A percentile compares a stretch with the other conserved stretches of the same genome.
These are phyloP conservation scores for Ptychobarbus kaznakovi DNA, from an alignment of 2,797 vertebrate genomes.

Conservation along the genomic window DNA sequence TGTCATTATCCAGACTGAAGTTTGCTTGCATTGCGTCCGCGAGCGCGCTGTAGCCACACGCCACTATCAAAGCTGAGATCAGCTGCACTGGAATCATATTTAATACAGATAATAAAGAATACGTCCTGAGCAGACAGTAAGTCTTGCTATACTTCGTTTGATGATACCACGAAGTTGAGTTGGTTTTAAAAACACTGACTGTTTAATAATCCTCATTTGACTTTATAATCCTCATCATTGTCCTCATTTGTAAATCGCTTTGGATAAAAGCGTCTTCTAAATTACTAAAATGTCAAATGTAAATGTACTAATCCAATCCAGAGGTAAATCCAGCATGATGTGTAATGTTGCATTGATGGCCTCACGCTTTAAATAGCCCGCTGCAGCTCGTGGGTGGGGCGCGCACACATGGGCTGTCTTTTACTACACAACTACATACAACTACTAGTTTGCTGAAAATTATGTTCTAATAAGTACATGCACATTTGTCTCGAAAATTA, in stretches of 20 bases:
- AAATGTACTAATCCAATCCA: not conserved
- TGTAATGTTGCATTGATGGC: constrained; percentile 6
- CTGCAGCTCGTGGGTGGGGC: constrained; percentile 56
- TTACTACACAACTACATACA: constrained; percentile 16
- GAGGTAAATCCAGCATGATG: constrained; percentile 3
- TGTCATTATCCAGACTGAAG: constrained; percentile 87
- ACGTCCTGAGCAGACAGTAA: not conserved
- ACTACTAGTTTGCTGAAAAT: not conserved
- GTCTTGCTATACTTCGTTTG: not conserved
- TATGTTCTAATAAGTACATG: not conserved
- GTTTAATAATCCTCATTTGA: not conserved
- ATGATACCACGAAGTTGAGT: not conserved
- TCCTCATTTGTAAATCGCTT: no score
- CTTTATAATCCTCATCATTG: no score
- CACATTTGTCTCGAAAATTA: not conserved
- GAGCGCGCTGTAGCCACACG: constrained; percentile 76
- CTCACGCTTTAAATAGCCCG: constrained; percentile 62
- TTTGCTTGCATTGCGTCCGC: constrained; percentile 83
- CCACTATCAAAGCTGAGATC: constrained; percentile 50
- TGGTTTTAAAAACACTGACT: not conserved
- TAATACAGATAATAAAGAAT: not conserved
- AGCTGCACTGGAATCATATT: constrained; percentile 24
- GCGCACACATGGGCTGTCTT: constrained; percentile 16
- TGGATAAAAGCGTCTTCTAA: no score
- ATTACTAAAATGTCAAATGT: no score